Conservation (phyloP, 2,888 invertebrate species). For the Epinotia ramella region DNA sequence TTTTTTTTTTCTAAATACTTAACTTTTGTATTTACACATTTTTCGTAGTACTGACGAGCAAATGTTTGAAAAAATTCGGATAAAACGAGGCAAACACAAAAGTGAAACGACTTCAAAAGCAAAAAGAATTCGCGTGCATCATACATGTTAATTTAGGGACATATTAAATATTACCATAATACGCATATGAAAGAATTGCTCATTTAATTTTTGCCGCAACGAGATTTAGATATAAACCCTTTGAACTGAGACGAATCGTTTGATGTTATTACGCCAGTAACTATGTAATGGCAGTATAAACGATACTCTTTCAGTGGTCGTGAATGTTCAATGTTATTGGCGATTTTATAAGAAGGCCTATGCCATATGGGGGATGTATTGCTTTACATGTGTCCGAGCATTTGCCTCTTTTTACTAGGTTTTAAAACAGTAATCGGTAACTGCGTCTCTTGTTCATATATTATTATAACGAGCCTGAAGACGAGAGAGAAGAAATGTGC, state of each 20-base stretch:
- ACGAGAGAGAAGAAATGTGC: neutral
- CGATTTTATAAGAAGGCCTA: neutral
- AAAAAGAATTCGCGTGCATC: neutral
- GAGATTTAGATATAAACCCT: neutral
- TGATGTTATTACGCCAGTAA: neutral
- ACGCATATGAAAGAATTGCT: conserved; percentile 3
- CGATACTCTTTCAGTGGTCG: neutral
- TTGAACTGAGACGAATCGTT: neutral
- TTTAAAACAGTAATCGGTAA: neutral
- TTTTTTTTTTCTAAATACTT: neutral
- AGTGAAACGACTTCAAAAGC: conserved; percentile 3
- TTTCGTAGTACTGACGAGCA: neutral
- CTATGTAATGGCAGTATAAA: neutral
- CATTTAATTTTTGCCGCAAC: neutral
- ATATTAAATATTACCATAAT: conserved; percentile 6
- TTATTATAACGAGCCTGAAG: neutral
- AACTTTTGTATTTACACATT: neutral
- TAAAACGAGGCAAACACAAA: neutral
- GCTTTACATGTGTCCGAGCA: neutral
- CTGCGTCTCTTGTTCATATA: neutral
- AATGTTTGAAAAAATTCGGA: conserved; percentile 1
- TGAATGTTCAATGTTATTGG: neutral
- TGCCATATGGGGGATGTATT: neutral
- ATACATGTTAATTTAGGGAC: conserved; percentile 17
- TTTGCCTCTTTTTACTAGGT: too few species aligned